These are phyloP conservation scores for Standfussiana lucernea DNA, from an alignment of 2,888 invertebrate genomes.

Conservation along the genomic window DNA sequence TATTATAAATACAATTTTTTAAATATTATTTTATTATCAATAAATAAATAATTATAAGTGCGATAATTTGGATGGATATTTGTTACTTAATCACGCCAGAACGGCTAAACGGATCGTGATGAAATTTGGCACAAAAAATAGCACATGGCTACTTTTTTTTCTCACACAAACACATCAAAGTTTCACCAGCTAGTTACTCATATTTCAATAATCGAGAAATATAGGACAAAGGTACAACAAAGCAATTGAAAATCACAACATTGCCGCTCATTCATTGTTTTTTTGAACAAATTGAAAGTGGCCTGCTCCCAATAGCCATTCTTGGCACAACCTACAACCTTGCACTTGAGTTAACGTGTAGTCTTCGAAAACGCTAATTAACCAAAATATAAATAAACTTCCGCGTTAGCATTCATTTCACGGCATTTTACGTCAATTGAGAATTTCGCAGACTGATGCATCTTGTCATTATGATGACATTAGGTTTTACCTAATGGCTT, in stretches of 20 bases:
- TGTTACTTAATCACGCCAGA: no score
- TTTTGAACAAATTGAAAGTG: conserved; percentile 29
- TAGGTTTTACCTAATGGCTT: no score
- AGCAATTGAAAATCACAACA: conserved; percentile 3
- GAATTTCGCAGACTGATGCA: not conserved
- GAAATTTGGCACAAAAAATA: no score
- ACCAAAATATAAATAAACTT: conserved; percentile 43
- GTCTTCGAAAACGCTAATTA: conserved; percentile 28
- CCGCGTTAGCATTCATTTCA: conserved; percentile 49
- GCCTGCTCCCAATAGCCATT: not conserved
- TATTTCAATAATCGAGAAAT: not conserved
- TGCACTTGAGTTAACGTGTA: conserved; percentile 38
- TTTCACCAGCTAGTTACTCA: no score
- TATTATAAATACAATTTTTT: no score
- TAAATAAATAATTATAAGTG: no score
- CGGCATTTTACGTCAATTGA: conserved; percentile 25
- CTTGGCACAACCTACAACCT: conserved; percentile 18
- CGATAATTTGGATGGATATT: no score
- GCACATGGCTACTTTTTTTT: no score
- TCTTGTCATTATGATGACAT: conserved; percentile 17
- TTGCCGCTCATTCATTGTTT: not conserved
- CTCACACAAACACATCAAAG: no score
- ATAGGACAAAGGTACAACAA: not conserved
- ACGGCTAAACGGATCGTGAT: no score
- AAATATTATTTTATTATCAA: no score